These are phyloP conservation scores for Lasioglossum albipes DNA, from an alignment of 1,140 invertebrate genomes.

Conservation along the genomic window DNA sequence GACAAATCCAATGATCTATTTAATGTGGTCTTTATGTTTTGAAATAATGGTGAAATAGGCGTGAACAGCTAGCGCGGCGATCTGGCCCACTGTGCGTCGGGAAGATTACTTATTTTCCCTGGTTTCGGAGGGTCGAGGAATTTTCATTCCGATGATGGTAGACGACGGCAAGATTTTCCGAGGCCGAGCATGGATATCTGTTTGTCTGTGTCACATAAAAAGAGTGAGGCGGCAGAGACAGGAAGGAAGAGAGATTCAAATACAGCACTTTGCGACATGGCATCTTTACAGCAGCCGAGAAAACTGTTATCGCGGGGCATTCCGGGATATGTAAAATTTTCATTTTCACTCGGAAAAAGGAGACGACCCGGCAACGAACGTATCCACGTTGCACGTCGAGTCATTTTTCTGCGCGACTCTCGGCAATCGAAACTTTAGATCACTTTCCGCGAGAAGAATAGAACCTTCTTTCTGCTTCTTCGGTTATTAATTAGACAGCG, in stretches of 20 bases:
- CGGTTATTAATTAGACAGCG: neutral
- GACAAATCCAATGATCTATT: too few relatives aligned
- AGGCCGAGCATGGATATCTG: neutral
- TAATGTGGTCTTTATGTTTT: too few relatives aligned
- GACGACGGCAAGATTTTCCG: neutral
- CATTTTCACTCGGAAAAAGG: neutral
- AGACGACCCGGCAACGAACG: neutral
- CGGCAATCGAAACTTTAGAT: neutral
- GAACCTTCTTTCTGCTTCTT: too few relatives aligned
- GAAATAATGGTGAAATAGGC: too few relatives aligned
- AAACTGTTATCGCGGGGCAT: slow-evolving; percentile 6
- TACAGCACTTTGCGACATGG: slow-evolving; percentile 7
- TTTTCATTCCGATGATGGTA: neutral
- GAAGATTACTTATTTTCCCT: neutral
- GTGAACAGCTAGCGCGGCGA: too few relatives aligned
- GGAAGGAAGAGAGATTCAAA: neutral
- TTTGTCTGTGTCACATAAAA: neutral
- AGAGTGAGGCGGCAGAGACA: neutral
- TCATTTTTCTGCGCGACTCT: neutral
- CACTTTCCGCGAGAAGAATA: neutral
- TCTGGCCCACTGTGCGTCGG: too few relatives aligned
- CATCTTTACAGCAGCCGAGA: neutral
- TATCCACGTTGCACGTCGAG: neutral
- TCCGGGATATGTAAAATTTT: slow-evolving; percentile 37
- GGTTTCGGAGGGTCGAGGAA: neutral